Conservation (phyloP, 2,797 vertebrate genomes). For the Luscinia luscinia region DNA sequence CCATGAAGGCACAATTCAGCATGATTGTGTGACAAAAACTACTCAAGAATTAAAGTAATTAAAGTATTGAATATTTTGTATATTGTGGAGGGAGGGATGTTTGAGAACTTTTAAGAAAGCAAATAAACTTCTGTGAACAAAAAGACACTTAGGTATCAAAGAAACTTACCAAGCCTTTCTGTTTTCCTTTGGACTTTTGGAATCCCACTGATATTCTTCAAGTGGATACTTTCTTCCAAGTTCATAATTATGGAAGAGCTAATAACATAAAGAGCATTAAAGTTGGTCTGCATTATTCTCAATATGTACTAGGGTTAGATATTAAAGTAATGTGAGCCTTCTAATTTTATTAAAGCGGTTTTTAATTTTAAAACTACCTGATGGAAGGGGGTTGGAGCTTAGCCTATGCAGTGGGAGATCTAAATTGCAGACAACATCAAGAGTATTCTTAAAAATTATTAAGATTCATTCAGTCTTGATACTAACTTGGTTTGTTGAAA, state of each 20-base stretch:
- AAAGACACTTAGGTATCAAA: background rate
- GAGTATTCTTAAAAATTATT: background rate
- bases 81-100: rapidly evolving
- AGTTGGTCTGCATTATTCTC: background rate
- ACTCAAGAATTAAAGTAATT: background rate
- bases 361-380: background rate
- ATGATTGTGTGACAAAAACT: background rate
- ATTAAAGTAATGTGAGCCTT: background rate
- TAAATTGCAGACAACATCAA: background rate
- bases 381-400: background rate
- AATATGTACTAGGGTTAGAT: background rate
- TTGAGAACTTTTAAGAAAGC: background rate
- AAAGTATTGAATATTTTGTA: background rate
- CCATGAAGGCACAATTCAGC: background rate
- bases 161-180: background rate
- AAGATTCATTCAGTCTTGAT: background rate
- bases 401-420: background rate
- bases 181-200: background rate
- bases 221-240: background rate
- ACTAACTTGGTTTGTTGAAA: background rate
- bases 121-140: background rate
- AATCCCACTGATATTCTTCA: background rate
- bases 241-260: background rate
- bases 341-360: background rate
- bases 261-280: background rate